Percentiles rank a stretch among this genome's conserved stretches.
Evolutionary conservation across 2,113 vertebrate genomes (phyloP).

Genomic region (Heptranchias perlo): DNA sequence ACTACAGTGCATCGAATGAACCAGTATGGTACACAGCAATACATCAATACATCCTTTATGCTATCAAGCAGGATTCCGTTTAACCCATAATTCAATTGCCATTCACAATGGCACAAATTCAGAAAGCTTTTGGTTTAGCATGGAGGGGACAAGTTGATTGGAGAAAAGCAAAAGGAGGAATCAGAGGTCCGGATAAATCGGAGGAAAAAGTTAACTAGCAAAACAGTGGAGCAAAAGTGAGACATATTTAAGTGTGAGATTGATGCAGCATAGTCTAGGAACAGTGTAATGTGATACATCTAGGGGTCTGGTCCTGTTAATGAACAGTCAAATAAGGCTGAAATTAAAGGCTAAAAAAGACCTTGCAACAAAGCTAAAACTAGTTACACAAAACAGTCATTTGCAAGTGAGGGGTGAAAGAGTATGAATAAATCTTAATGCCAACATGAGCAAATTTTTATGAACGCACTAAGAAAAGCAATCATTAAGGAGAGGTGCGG

Average conservation of each 20-base stretch:
- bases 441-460: not conserved
- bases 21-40: not conserved
- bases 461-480: not conserved
- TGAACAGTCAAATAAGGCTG: not conserved
- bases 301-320: not conserved
- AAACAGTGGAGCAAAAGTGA: not conserved
- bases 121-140: not conserved
- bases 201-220: not conserved
- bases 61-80: not conserved
- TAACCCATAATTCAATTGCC: not conserved
- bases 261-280: not conserved
- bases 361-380: not conserved
- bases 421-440: not conserved
- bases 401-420: not conserved
- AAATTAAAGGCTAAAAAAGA: not conserved
- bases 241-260: not conserved
- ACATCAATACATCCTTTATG: not conserved
- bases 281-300: too few species aligned
- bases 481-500: not conserved
- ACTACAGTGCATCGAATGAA: not conserved
- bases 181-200: not conserved
- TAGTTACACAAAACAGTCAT: not conserved
- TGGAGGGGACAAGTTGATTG: not conserved
- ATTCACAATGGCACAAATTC: not conserved
- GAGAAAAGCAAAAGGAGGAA: conserved; percentile 6